phyloP scores from a whole-genome alignment of 64 coral and sea anemone genomes.

The Hydrozoanthus tunicans region DNA sequence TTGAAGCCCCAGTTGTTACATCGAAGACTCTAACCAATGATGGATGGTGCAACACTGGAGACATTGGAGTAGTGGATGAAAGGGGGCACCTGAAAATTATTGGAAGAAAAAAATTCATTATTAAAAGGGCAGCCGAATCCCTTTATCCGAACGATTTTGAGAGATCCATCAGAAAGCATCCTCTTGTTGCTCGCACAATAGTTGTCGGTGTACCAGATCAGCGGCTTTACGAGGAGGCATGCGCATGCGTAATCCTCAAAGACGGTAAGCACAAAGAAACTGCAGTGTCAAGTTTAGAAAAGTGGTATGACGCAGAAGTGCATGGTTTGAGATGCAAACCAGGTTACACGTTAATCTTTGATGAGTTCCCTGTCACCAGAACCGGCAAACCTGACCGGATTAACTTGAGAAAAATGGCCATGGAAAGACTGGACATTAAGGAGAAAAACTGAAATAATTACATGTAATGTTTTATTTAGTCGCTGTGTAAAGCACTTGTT shows the following conservation, averaged over 20 bases:
- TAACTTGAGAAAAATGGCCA: too few species aligned
- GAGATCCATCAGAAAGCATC: not conserved
- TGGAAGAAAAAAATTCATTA: not conserved
- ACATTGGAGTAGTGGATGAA: not conserved
- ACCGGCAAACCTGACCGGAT: too few species aligned
- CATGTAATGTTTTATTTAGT: too few species aligned
- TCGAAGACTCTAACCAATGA: not conserved
- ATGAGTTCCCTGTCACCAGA: too few species aligned
- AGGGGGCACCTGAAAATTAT: constrained; percentile 4
- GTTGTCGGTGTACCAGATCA: constrained; percentile 11
- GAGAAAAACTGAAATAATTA: too few species aligned
- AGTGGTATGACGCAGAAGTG: too few species aligned
- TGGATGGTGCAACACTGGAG: not conserved
- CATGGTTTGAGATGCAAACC: too few species aligned
- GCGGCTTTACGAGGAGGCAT: constrained; percentile 36
- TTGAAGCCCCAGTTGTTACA: not conserved
- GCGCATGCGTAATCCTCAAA: constrained; percentile 33
- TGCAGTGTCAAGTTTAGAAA: too few species aligned
- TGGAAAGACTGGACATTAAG: too few species aligned
- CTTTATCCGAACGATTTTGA: not conserved
- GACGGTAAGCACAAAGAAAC: not conserved
- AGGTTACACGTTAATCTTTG: too few species aligned
- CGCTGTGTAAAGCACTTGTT: too few species aligned
- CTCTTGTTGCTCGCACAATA: not conserved
- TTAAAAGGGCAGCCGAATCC: not conserved